These are phyloP conservation scores for Craseonycteris thonglongyai DNA, from an alignment of 2,113 vertebrate species.

Conservation along the genomic window DNA sequence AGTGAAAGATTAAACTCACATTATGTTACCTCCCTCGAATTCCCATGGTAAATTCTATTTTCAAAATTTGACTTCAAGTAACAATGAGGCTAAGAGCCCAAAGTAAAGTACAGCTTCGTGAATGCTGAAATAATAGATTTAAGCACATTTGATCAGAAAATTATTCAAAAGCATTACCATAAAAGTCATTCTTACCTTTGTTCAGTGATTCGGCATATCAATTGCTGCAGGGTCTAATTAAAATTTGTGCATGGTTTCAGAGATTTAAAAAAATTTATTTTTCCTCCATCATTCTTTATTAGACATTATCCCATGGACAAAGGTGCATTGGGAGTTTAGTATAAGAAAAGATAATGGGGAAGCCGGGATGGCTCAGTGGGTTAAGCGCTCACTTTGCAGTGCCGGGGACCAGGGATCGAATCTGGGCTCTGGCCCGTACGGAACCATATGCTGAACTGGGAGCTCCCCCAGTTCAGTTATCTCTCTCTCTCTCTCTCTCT, in stretches of 20 bases:
- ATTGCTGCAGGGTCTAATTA: not conserved
- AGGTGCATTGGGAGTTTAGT: not conserved
- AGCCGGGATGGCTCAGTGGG: too few species aligned
- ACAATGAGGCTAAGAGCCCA: not conserved
- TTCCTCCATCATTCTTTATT: not conserved
- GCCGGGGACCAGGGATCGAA: too few species aligned
- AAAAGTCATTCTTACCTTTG: not conserved
- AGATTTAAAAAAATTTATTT: not conserved
- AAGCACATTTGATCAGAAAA: not conserved
- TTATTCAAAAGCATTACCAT: not conserved
- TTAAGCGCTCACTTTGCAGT: too few species aligned
- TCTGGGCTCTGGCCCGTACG: too few species aligned
- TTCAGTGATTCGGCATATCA: not conserved
- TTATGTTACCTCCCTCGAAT: not conserved
- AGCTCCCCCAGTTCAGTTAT: too few species aligned
- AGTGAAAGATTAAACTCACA: not conserved
- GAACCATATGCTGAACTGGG: too few species aligned
- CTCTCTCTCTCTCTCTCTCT: too few species aligned
- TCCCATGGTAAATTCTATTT: not conserved
- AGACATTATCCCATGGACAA: not conserved
- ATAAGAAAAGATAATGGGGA: not conserved
- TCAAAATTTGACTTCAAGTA: constrained; percentile 11
- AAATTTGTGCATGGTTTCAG: not conserved
- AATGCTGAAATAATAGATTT: not conserved
- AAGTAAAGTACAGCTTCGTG: not conserved